Conservation (phyloP, 1,140 invertebrate species). For the Theocolax elegans region DNA sequence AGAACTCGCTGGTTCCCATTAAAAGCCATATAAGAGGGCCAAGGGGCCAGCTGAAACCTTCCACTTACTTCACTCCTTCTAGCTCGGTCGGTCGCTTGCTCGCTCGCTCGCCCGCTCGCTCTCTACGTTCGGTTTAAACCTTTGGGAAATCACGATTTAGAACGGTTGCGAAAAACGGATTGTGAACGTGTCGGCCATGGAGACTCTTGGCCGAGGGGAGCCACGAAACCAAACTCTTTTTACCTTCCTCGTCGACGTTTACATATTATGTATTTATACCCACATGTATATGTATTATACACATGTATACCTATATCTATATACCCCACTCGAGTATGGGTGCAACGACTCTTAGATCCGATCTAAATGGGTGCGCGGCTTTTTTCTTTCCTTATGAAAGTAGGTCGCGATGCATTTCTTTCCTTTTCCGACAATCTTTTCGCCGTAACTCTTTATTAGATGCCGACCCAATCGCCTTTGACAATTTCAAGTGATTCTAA, state of each 20-base stretch:
- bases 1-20: slow-evolving; percentile 35
- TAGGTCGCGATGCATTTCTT: too few species aligned
- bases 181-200: slow-evolving; percentile 35
- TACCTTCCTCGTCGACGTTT: neutral
- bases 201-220: slow-evolving; percentile 19
- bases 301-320: too few species aligned
- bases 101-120: slow-evolving; percentile 30
- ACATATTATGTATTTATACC: neutral
- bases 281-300: too few species aligned
- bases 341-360: neutral
- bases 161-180: slow-evolving; percentile 54
- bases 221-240: slow-evolving; percentile 17
- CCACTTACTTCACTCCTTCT: slow-evolving; percentile 40
- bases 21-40: slow-evolving; percentile 41
- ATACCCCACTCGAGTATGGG: too few species aligned
- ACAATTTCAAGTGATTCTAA: too few species aligned
- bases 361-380: neutral
- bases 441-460: too few species aligned
- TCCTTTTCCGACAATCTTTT: neutral
- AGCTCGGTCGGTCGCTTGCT: slow-evolving; percentile 26
- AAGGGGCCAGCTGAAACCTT: slow-evolving; percentile 27
- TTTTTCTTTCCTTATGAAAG: too few species aligned
- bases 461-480: too few species aligned
- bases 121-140: slow-evolving; percentile 47
- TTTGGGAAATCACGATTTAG: slow-evolving; percentile 57